phyloP scores from a whole-genome alignment of 2,888 invertebrate genomes.

The Drosophila recens region DNA sequence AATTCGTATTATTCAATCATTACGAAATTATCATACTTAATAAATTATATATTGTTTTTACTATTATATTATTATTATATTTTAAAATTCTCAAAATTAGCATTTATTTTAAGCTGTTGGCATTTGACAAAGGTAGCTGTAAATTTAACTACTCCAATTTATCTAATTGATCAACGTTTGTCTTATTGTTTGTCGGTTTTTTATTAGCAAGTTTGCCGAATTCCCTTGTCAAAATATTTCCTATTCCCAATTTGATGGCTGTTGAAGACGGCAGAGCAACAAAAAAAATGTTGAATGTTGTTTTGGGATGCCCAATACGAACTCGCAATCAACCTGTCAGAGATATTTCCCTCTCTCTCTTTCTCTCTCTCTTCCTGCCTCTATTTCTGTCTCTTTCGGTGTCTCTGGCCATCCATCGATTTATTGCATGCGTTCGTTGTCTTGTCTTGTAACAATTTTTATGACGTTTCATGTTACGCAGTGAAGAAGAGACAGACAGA shows the following conservation, averaged over 20 bases:
- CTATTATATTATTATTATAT: no score
- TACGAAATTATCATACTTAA: not conserved
- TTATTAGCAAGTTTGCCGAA: conserved; percentile 22
- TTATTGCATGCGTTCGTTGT: conserved; percentile 40
- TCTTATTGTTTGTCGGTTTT: not conserved
- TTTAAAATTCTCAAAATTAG: not conserved
- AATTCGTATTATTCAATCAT: not conserved
- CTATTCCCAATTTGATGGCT: conserved; percentile 31
- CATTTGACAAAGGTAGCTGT: conserved; percentile 28
- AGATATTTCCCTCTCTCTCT: not conserved
- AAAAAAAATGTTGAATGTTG: conserved; percentile 15
- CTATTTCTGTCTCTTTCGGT: not conserved
- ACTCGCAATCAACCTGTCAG: conserved; percentile 51
- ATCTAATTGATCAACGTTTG: conserved; percentile 42
- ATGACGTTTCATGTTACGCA: conserved; percentile 76
- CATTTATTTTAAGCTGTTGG: not conserved
- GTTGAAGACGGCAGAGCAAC: conserved; percentile 14
- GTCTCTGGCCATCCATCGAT: conserved; percentile 26
- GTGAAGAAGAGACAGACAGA: not conserved
- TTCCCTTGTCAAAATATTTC: conserved; percentile 34
- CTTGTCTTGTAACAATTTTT: conserved; percentile 67
- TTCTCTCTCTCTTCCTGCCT: not conserved
- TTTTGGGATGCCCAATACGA: conserved; percentile 18
- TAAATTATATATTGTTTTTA: not conserved
- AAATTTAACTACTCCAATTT: conserved; percentile 44